Base-by-base conservation (phyloP, 2,797 vertebrate genomes). In the Tadarida brasiliensis region DNA sequence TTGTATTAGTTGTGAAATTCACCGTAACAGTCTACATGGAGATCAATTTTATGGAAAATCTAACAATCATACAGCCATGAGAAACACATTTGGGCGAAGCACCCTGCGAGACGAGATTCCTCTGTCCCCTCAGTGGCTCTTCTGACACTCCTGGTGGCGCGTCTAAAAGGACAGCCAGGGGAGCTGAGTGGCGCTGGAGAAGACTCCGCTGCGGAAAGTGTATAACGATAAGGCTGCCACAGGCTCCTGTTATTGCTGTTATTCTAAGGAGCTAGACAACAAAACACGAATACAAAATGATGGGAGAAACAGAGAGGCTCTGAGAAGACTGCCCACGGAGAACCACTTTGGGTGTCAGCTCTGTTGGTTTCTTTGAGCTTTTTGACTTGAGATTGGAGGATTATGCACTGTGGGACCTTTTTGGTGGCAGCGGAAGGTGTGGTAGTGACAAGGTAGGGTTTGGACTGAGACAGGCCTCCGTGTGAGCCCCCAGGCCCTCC, bases 11-110 rank as follows among this genome's bases (percentile, higher is more conserved):
- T 78, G 78, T 87, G 94, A 96, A 92, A 96, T 95, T 80, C 68
- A 39, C 95, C 51, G 1, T 83, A 77, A 57, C 39, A 30, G 44
- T 17, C 87, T 61, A 39, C 77, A 83, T 2, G 6, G 88, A 90
- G 77, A 90, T 83, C 59, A 81, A 87, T 91, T 93, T 94, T 92
- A 94, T 96, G 77, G 97, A 89, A 96, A 97, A 95, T 56, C 47
- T 11, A 94, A 94, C 77, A 56, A 89, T 68, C 77, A 56, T 35
- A 12, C 84, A 94, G 22, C 92, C 78, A 44, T 88, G 87, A 51
- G 83, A 87, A 97, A 92, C 0, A 89, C 82, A 96, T 92, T 86
- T 51, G 73, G 85, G 84, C 47, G 73, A 70, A 93, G 87, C 5
- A 5, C 56, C 11, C 1, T 14, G 77, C 47, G n/a, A 83, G 80